Conservation (phyloP, 2,797 vertebrate species). For the Phoxinus dragarum region DNA sequence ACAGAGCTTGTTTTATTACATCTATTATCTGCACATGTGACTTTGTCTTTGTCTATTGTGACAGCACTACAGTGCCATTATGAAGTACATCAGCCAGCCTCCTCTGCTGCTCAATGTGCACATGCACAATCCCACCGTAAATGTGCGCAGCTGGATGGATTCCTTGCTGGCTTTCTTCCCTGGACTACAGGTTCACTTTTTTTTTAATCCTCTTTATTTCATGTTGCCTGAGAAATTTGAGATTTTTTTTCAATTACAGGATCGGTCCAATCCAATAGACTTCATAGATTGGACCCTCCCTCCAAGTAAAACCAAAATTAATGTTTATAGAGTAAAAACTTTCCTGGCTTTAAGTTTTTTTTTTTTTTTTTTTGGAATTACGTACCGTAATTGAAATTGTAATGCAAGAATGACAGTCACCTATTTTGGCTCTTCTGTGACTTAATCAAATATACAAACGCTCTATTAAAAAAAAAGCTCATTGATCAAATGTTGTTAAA, state of each 20-base stretch:
- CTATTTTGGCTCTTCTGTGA: neutral
- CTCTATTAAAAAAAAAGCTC: too few species aligned
- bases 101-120: slow-evolving; percentile 85
- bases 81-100: slow-evolving; percentile 88
- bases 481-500: neutral
- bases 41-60: slow-evolving; percentile 46
- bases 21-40: neutral
- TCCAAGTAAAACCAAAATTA: neutral
- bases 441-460: too few species aligned
- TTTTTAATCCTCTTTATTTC: neutral
- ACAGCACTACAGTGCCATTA: slow-evolving; percentile 87
- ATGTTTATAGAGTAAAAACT: neutral
- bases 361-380: neutral
- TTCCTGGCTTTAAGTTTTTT: neutral
- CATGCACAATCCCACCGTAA: slow-evolving; percentile 88
- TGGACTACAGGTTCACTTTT: slow-evolving; percentile 78
- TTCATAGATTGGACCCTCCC: neutral
- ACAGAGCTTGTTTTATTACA: slow-evolving; percentile 13
- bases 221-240: neutral
- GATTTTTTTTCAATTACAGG: neutral
- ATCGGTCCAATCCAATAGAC: neutral
- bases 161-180: slow-evolving; percentile 86
- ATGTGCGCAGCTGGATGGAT: slow-evolving; percentile 86
- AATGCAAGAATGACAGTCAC: neutral
- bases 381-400: neutral